phyloP scores from a whole-genome alignment of 2,113 vertebrate species.

The Amphiprion ocellaris region DNA sequence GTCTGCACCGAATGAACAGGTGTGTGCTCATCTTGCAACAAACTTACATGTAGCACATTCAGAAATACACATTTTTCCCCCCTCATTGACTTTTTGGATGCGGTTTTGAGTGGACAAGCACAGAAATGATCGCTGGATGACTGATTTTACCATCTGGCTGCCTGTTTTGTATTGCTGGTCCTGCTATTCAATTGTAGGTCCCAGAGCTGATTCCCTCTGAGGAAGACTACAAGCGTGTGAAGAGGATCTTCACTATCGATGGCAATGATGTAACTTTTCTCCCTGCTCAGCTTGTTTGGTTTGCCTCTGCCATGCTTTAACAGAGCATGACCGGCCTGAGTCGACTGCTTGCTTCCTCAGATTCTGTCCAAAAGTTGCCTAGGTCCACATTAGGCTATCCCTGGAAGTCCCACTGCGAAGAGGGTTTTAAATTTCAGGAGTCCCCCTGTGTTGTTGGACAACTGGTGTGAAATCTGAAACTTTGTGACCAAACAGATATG shows the following conservation, averaged over 20 bases:
- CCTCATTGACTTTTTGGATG: neutral
- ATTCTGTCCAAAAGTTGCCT: neutral
- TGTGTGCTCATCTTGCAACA: conserved; percentile 61
- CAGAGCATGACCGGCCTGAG: conserved; percentile 2
- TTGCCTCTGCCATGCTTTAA: conserved; percentile 32
- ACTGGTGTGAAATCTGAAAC: conserved; percentile 33
- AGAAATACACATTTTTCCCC: neutral
- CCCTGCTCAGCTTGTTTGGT: conserved; percentile 37
- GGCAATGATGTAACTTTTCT: conserved; percentile 84
- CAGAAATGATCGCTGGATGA: neutral
- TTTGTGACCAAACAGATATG: neutral
- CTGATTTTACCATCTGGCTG: conserved; percentile 9
- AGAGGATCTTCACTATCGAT: conserved; percentile 88
- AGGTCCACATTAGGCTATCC: conserved; percentile 6
- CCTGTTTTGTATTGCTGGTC: conserved; percentile 62
- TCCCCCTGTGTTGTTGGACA: neutral
- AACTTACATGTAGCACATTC: conserved; percentile 26
- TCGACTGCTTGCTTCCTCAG: conserved; percentile 14
- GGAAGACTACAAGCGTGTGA: conserved; percentile 90
- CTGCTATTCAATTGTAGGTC: conserved; percentile 84
- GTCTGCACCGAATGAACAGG: conserved; percentile 66
- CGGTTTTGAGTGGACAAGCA: conserved; percentile 20
- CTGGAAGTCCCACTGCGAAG: neutral
- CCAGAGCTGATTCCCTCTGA: conserved; percentile 84
- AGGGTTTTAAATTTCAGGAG: conserved; percentile 13